Evolutionary conservation across 2,797 vertebrate species (phyloP), one percentile per base, ranked within the genome.

Genomic region (Threskiornis aethiopicus): DNA sequence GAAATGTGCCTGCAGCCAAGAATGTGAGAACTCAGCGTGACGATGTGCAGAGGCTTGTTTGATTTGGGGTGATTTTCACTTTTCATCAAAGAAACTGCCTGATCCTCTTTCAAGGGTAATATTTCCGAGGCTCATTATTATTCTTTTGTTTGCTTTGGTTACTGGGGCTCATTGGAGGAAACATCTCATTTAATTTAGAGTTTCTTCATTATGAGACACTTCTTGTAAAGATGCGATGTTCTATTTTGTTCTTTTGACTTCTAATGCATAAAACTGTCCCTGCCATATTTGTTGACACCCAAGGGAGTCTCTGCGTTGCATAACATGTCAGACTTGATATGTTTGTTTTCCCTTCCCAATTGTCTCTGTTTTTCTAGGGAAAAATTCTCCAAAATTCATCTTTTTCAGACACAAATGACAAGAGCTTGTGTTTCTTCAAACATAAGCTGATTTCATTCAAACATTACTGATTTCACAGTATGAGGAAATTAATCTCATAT

Each of bases 141-240:
- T 89, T 94, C 65, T 91, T 87, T 89, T 98, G 90, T 98, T 98
- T 98, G 97, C 96, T 98, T 98, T 98, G 98, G 98, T 98, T 98
- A 98, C 98, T 94, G 87, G 94, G 66, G n/a, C 90, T 95, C 83
- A 80, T 84, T 77, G 91, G 82, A 97, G 84, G 90, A 96, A 97
- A 72, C 52, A 61, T 87, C 33, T 97, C 84, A 83, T 98, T 97
- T 97, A 97, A 97, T 98, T 98, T 96, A 93, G 94, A 85, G 88
- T 97, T 98, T 98, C 95, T 97, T 97, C 92, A 96, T 97, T 96
- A 93, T 94, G 96, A 98, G 98, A 95, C 89, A 88, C 67, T 97
- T 94, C 88, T 96, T 96, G 97, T 96, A 88, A 93, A 96, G 94
- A 96, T 91, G 84, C 1, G 13, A 26, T 37, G 16, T 37, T 89